phyloP scores from a whole-genome alignment of 2,888 invertebrate species.

The Apodemia hepburni region DNA sequence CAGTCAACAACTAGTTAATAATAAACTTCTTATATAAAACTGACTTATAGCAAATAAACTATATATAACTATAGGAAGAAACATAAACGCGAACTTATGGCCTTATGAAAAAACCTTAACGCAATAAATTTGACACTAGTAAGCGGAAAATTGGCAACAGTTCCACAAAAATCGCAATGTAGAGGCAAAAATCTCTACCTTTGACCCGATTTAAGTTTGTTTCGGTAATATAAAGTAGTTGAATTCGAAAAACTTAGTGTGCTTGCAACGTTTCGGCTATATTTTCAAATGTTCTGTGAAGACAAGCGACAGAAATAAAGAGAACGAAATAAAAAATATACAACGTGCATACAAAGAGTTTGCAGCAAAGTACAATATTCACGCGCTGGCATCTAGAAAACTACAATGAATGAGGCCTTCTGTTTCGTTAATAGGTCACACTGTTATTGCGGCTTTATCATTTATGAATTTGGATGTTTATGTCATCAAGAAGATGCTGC shows the following conservation, averaged over 20 bases:
- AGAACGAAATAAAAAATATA: slow-evolving; percentile 19
- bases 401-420: slow-evolving; percentile 26
- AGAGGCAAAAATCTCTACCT: slow-evolving; percentile 6
- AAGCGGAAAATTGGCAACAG: slow-evolving; percentile 8
- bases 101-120: background rate
- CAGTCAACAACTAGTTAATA: too few relatives aligned
- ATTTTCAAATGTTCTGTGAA: slow-evolving; percentile 2
- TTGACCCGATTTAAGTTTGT: slow-evolving; percentile 27
- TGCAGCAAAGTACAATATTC: slow-evolving; percentile 46
- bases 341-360: slow-evolving; percentile 42
- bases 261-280: slow-evolving; percentile 25
- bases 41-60: too few relatives aligned
- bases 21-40: too few relatives aligned
- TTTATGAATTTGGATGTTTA: slow-evolving; percentile 22
- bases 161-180: background rate
- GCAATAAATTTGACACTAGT: background rate
- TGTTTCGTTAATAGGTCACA: slow-evolving; percentile 32
- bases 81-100: too few relatives aligned
- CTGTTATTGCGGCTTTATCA: slow-evolving; percentile 30
- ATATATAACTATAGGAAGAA: too few relatives aligned
- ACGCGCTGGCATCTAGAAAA: slow-evolving; percentile 28
- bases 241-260: slow-evolving; percentile 27
- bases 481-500: background rate
- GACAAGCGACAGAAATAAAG: slow-evolving; percentile 8
- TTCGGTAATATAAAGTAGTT: slow-evolving; percentile 25